These are phyloP conservation scores for Cyclura pinguis DNA, from an alignment of 2,797 vertebrate genomes.

Conservation along the genomic window DNA sequence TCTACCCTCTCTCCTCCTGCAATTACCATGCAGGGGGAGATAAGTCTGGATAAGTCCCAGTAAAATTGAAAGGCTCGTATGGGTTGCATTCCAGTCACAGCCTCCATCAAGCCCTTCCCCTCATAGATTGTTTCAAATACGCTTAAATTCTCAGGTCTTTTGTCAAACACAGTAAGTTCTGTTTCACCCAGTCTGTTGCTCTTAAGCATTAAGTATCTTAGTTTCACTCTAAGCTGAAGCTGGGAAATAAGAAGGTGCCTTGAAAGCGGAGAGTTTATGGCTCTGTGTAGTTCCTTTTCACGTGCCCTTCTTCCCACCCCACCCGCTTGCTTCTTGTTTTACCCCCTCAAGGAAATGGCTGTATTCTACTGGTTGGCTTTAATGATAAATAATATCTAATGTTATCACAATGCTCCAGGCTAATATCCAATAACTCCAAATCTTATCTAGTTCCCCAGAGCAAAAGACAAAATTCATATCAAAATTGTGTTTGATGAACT, in stretches of 20 bases:
- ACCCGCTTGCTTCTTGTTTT: neutral
- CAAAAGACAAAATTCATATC: slow-evolving; percentile 25
- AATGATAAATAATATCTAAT: neutral
- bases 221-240: slow-evolving; percentile 3
- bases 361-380: slow-evolving; percentile 17
- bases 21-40: neutral
- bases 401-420: neutral
- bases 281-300: neutral
- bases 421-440: slow-evolving; percentile 17
- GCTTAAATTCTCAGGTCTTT: neutral
- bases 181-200: neutral
- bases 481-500: slow-evolving; percentile 13
- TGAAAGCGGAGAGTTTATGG: neutral
- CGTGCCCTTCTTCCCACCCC: neutral
- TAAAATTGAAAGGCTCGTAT: neutral
- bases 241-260: slow-evolving; percentile 14
- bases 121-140: slow-evolving; percentile 1
- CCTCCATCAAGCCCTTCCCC: neutral
- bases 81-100: neutral
- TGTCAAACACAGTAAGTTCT: neutral
- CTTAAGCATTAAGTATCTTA: slow-evolving; percentile 22
- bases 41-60: neutral
- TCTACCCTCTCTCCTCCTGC: neutral
- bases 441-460: neutral
- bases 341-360: neutral